Base-by-base conservation (phyloP, 1,140 invertebrate species). In the Tribolium castaneum region DNA sequence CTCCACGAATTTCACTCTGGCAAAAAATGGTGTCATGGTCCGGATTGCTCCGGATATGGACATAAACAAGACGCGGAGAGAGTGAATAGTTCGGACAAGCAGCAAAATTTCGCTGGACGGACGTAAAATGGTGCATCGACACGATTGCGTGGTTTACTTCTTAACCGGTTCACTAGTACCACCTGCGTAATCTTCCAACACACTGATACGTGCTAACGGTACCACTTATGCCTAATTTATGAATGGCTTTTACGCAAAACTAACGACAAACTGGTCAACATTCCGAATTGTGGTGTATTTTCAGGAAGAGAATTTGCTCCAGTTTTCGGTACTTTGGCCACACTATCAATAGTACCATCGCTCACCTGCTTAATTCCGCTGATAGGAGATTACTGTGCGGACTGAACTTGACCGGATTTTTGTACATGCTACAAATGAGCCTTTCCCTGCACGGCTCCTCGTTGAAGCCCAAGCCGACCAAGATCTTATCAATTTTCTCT, bases 351-450 rank as follows among this genome's bases (percentile, higher is more conserved):
- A 30, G 0, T 30, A 4, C 25, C 3, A 30, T 10, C n/a, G 73
- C 87, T 89, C 88, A 96, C 95, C 94, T 95, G 90, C 94, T 95
- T 9, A 96, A 87, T 85, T 96, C 93, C 76, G 93, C 93, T 13
- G 94, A 96, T 3, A 96, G 89, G 45, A 95, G 89, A 87, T 96
- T 96, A 84, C 94, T 96, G 85, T 95, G 92, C 0, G 95, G 94
- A 78, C 93, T 91, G 82, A 93, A 95, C 77, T 90, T 90, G 19
- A 88, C 85, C 1, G 94, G 95, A 83, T 93, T 93, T 82, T 93
- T 93, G 87, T 96, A 96, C 89, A 96, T 92, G 76, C 91, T 92
- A 85, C 94, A 96, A 1, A 96, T 90, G 1, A 95, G 89, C 80
- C 93, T 87, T 82, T 96, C 93, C 74, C 90, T 89, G 84, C 95